Evolutionary conservation across 2,113 vertebrate species (phyloP), one percentile per base, ranked within the genome.

Genomic region (Tauraco erythrolophus): DNA sequence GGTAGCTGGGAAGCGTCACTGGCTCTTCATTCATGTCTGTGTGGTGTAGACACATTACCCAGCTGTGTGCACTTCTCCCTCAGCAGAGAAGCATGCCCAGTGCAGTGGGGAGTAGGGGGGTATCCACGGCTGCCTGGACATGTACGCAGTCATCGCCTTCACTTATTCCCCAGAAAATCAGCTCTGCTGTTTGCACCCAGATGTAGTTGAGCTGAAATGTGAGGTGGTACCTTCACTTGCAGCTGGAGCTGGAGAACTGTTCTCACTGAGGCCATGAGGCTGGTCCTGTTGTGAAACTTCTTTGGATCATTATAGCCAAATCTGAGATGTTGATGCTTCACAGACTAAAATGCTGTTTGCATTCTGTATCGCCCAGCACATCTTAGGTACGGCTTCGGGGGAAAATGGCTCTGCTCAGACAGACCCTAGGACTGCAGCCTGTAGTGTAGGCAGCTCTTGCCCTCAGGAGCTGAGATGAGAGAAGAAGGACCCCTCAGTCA

Each of bases 271-370:
- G 50, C 84, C 51, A 4, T 6, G 60, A 50, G 69, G 60, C 16
- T 88, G 86, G 18, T 89, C 56, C 80, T 94, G 3, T 81, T 94
- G 87, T 94, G 91, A 78, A 96, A 95, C 80, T 84, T 25, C 72
- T 81, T 61, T 68, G 86, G 51, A 69, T 87, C 39, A 3, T 84
- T 56, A 14, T 5, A 95, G 72, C 51, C 76, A 56, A 95, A 81
- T 62, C 19, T 35, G 80, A 56, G 72, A 18, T 75, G 76, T 11
- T 82, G 93, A 82, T 89, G 30, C 25, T 58, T 69, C 33, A 25
- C 37, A 57, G 65, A 51, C 43, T 76, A 16, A 84, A 82, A 51
- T 57, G 64, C 57, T 72, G 70, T 72, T 71, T 87, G 53, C 1
- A 0, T 76, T 85, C 54, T 4, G 0, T 83, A 91, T 89, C 89